phyloP scores from a whole-genome alignment of 1,140 invertebrate genomes.

The Matsumurasca onukii region DNA sequence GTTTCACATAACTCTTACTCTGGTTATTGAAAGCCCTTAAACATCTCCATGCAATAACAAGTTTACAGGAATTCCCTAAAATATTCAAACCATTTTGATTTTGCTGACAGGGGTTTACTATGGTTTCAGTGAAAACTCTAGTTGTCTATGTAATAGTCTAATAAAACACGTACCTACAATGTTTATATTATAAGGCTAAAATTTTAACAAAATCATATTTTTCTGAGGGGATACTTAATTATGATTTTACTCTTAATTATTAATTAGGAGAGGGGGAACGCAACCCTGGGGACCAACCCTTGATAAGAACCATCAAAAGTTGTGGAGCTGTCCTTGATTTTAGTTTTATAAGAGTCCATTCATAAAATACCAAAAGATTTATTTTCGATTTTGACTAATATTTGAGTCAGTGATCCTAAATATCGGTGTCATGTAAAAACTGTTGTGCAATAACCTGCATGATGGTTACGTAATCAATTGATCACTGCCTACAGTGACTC shows the following conservation, averaged over 20 bases:
- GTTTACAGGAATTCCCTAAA: too few relatives aligned
- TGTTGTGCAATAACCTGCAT: neutral
- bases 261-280: neutral
- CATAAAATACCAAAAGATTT: neutral
- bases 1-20: too few relatives aligned
- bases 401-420: neutral
- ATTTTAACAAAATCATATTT: neutral
- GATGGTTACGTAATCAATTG: neutral
- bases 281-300: neutral
- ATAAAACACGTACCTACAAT: neutral
- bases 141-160: too few relatives aligned
- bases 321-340: too few relatives aligned
- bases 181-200: neutral
- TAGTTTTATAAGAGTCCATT: neutral
- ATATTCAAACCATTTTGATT: too few relatives aligned
- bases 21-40: too few relatives aligned
- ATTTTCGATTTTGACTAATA: neutral
- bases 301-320: neutral
- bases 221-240: neutral
- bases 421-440: neutral
- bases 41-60: too few relatives aligned
- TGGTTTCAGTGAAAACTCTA: too few relatives aligned
- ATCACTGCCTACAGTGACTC: neutral
- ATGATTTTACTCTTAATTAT: neutral
- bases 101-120: too few relatives aligned